phyloP scores from a whole-genome alignment of 2,888 invertebrate species.

The Oxystoma pomonae region DNA sequence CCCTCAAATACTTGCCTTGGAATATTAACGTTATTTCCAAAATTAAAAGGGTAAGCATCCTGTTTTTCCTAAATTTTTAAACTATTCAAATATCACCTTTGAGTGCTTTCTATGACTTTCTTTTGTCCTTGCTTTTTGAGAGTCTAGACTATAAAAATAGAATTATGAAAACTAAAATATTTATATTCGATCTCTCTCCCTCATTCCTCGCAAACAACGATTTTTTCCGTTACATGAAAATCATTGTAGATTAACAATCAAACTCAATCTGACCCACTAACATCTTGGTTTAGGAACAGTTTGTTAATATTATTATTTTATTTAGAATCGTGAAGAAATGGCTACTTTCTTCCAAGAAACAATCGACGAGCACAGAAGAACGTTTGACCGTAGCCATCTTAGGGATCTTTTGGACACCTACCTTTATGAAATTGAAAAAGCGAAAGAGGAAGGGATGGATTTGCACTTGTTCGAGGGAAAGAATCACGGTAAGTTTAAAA shows the following conservation, averaged over 20 bases:
- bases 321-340: constrained; percentile 77
- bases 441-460: constrained; percentile 70
- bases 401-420: constrained; percentile 86
- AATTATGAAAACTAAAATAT: no score
- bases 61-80: no score
- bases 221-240: no score
- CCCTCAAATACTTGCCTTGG: constrained; percentile 61
- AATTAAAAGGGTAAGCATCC: constrained; percentile 50
- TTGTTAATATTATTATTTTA: constrained; percentile 22
- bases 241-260: no score
- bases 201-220: no score
- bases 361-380: constrained; percentile 74
- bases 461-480: constrained; percentile 77
- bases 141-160: no score
- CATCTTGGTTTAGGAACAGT: no score
- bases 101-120: no score
- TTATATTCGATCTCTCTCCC: no score
- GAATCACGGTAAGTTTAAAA: constrained; percentile 77
- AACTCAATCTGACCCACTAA: no score
- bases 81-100: no score
- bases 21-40: constrained; percentile 52
- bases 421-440: constrained; percentile 78
- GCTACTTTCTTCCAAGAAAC: constrained; percentile 78
- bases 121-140: no score
- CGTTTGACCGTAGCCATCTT: constrained; percentile 69